These are phyloP conservation scores for Drosophila tripunctata DNA, from an alignment of 2,888 invertebrate species.

Conservation along the genomic window DNA sequence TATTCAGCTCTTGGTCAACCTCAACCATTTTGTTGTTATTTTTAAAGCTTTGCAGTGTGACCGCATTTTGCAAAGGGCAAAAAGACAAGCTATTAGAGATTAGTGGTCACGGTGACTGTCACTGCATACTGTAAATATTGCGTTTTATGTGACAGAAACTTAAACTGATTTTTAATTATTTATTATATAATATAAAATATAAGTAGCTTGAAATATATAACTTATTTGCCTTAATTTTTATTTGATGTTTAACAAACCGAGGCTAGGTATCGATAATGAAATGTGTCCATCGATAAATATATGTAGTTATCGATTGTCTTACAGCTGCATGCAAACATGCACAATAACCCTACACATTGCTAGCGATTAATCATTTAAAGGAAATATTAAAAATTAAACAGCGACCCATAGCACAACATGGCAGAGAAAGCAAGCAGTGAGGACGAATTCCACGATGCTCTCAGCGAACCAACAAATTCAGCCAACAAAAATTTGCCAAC, in stretches of 20 bases:
- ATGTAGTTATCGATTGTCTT: not conserved
- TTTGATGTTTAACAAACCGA: too few relatives aligned
- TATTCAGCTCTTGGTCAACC: not conserved
- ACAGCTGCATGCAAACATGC: not conserved
- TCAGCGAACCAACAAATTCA: slow-evolving; percentile 40
- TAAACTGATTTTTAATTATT: too few relatives aligned
- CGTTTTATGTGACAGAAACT: too few relatives aligned
- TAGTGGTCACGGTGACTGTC: not conserved
- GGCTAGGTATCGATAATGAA: too few relatives aligned
- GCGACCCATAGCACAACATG: slow-evolving; percentile 36
- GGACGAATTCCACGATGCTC: slow-evolving; percentile 82
- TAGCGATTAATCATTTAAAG: slow-evolving; percentile 38
- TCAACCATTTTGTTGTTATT: slow-evolving; percentile 42
- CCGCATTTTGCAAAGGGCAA: not conserved
- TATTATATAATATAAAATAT: too few relatives aligned
- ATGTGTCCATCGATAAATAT: too few relatives aligned
- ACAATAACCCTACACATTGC: slow-evolving; percentile 42
- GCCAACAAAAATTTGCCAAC: slow-evolving; percentile 12
- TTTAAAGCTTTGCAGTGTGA: slow-evolving; percentile 13
- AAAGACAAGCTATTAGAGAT: not conserved
- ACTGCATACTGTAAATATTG: not conserved
- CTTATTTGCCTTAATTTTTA: too few relatives aligned
- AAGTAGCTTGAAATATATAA: too few relatives aligned
- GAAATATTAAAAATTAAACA: slow-evolving; percentile 18
- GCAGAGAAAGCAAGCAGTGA: slow-evolving; percentile 68